Evolutionary conservation across 1,140 invertebrate species (phyloP).

Genomic region (Lamellibrachia luymesi): DNA sequence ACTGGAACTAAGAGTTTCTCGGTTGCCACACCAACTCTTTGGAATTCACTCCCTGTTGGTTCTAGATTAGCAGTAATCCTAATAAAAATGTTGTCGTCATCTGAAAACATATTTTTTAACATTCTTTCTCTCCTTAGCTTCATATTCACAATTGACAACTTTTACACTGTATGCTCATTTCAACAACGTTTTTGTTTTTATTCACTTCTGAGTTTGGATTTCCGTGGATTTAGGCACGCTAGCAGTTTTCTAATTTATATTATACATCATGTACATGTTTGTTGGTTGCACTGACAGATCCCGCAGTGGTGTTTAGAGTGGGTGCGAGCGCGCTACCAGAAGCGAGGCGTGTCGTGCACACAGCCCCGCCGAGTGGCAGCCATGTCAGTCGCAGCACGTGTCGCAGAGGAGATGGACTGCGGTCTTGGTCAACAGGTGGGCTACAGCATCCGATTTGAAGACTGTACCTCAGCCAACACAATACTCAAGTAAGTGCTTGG

Average conservation of each 20-base stretch:
- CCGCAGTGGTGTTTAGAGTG: conserved; percentile 89
- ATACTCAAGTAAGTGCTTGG: conserved; percentile 67
- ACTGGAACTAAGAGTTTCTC: no score
- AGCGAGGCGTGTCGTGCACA: conserved; percentile 92
- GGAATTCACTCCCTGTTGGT: neutral
- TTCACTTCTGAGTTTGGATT: neutral
- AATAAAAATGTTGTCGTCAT: neutral
- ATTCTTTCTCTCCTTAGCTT: no score
- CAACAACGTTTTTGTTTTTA: neutral
- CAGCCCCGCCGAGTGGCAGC: conserved; percentile 96
- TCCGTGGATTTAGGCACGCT: neutral
- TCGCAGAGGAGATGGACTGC: conserved; percentile 99
- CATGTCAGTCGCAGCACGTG: conserved; percentile 97
- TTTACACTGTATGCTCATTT: neutral
- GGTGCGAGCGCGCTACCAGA: conserved; percentile 64
- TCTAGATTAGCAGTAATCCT: neutral
- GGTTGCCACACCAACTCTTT: no score
- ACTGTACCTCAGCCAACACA: conserved; percentile 94
- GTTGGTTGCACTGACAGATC: conserved; percentile 53
- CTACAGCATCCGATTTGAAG: conserved; percentile 99
- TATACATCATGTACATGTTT: neutral
- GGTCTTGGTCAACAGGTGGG: conserved; percentile 95
- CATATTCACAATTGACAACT: no score
- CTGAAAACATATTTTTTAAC: neutral
- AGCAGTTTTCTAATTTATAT: no score